Conservation (phyloP, 2,888 invertebrate genomes). For the Amblyjoppa proteus region DNA sequence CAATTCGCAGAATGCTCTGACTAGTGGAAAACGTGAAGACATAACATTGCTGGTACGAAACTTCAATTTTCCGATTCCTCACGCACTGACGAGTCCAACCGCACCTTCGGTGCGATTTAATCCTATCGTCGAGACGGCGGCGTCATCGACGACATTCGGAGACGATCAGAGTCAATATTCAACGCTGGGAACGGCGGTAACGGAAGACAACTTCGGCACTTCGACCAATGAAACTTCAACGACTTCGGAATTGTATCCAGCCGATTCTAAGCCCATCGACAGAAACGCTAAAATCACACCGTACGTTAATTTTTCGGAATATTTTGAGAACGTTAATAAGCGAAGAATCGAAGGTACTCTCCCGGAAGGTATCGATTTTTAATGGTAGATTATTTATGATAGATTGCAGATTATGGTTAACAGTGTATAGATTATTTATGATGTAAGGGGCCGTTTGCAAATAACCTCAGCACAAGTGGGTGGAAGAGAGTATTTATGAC, state of each 20-base stretch:
- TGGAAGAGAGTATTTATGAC: too few species aligned
- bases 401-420: background rate
- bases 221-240: slow-evolving; percentile 83
- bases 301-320: slow-evolving; percentile 94
- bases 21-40: slow-evolving; percentile 90
- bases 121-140: slow-evolving; percentile 87
- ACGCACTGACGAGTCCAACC: slow-evolving; percentile 87
- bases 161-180: slow-evolving; percentile 73
- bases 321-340: slow-evolving; percentile 90
- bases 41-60: slow-evolving; percentile 94
- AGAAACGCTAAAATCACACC: slow-evolving; percentile 90
- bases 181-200: slow-evolving; percentile 66
- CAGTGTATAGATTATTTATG: background rate
- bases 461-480: too few species aligned
- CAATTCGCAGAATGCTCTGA: slow-evolving; percentile 84
- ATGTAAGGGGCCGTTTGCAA: too few species aligned
- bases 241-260: slow-evolving; percentile 81
- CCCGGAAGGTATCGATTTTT: slow-evolving; percentile 88
- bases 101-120: slow-evolving; percentile 87
- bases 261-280: slow-evolving; percentile 86
- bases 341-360: slow-evolving; percentile 89
- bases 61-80: slow-evolving; percentile 92
- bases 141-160: slow-evolving; percentile 76
- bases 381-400: slow-evolving; percentile 38
- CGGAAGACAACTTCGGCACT: slow-evolving; percentile 79